A percentile compares a stretch with the other conserved stretches of the same genome.
phyloP scores from a whole-genome alignment of 2,113 vertebrate genomes.

The Micronycteris hirsuta region DNA sequence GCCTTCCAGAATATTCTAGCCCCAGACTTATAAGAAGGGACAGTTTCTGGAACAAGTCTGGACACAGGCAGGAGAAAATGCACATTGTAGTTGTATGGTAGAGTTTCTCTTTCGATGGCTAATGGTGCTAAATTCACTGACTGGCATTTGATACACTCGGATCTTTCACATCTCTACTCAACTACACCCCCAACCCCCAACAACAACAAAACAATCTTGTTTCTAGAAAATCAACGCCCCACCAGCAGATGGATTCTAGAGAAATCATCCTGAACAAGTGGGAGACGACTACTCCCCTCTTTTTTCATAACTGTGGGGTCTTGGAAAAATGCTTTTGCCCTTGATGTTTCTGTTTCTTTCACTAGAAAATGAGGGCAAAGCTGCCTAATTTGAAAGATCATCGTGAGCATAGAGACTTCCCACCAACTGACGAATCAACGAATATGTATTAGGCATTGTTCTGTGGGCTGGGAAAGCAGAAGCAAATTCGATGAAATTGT shows the following conservation, averaged over 20 bases:
- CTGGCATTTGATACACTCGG: background rate
- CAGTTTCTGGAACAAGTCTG: background rate
- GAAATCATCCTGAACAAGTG: background rate
- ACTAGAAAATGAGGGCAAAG: background rate
- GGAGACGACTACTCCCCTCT: background rate
- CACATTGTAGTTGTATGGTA: background rate
- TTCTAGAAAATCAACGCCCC: background rate
- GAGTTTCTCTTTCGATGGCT: background rate
- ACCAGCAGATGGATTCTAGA: background rate
- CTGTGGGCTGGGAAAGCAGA: background rate
- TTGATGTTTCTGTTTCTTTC: background rate
- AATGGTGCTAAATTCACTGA: background rate
- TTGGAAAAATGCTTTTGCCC: background rate
- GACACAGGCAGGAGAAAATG: background rate
- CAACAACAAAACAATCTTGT: background rate
- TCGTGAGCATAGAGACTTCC: background rate
- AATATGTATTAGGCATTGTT: background rate
- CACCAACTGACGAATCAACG: background rate
- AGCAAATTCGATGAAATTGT: background rate
- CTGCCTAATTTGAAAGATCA: background rate
- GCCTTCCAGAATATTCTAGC: background rate
- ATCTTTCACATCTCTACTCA: background rate
- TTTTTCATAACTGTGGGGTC: background rate
- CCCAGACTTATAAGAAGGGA: background rate
- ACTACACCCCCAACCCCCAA: fast-evolving